phyloP scores from a whole-genome alignment of 2,113 vertebrate genomes.

The Camarhynchus parvulus region DNA sequence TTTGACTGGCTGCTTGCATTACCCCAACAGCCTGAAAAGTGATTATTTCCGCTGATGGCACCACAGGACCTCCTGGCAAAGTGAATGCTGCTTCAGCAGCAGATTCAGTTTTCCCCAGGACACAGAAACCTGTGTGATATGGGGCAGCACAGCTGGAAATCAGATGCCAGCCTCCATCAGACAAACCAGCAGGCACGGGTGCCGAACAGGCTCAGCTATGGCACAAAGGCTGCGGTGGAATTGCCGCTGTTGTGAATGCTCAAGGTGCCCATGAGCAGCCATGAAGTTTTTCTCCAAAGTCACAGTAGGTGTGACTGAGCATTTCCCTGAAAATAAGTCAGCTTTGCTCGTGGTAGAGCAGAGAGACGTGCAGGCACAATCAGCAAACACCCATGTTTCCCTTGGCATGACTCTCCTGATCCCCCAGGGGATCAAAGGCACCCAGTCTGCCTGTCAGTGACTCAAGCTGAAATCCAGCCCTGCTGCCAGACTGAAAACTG shows the following conservation, averaged over 20 bases:
- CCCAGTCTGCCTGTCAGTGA: not conserved
- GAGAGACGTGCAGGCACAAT: not conserved
- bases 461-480: not conserved
- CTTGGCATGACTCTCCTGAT: not conserved
- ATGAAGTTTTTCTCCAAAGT: not conserved
- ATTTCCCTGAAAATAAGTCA: not conserved
- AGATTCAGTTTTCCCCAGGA: not conserved
- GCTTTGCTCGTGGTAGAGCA: not conserved
- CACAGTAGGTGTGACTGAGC: fast-evolving
- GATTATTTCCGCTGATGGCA: not conserved
- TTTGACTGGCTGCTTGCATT: not conserved
- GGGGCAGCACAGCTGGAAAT: not conserved
- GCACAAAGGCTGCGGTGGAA: not conserved
- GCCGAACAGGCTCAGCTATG: fast-evolving
- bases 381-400: not conserved
- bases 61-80: not conserved
- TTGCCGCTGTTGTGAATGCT: fast-evolving
- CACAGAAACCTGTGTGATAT: not conserved
- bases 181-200: too few relatives aligned
- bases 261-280: not conserved
- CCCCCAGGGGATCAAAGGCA: not conserved
- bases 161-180: not conserved
- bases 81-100: not conserved
- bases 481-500: not conserved
- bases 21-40: not conserved